Conservation (phyloP, 2,797 vertebrate species). For the Gymnoscopelus braueri region DNA sequence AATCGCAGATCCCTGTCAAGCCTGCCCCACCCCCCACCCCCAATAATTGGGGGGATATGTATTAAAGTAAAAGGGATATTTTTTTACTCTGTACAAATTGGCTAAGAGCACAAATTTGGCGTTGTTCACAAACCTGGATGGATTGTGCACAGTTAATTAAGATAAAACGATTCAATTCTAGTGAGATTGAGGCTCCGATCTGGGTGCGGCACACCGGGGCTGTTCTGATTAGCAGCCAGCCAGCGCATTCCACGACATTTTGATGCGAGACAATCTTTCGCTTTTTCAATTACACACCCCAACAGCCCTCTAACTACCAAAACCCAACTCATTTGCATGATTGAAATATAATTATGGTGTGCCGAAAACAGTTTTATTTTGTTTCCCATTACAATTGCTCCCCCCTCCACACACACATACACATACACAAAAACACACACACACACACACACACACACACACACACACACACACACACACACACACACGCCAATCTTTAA, state of each 20-base stretch:
- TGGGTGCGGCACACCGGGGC: constrained; percentile 58
- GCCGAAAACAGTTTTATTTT: constrained; percentile 77
- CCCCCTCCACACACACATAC: constrained; percentile 29
- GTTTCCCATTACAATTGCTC: constrained; percentile 70
- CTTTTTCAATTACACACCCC: constrained; percentile 88
- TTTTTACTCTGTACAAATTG: constrained; percentile 14
- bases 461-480: too few relatives aligned
- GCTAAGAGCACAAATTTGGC: constrained; percentile 25
- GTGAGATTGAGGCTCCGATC: constrained; percentile 76
- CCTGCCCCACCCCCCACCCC: too few relatives aligned
- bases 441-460: too few relatives aligned
- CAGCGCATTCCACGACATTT: constrained; percentile 76
- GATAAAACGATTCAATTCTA: constrained; percentile 83
- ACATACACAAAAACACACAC: too few relatives aligned
- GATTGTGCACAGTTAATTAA: constrained; percentile 83
- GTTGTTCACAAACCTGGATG: constrained; percentile 69
- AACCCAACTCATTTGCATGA: constrained; percentile 85
- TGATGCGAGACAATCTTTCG: constrained; percentile 82
- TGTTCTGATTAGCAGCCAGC: constrained; percentile 81
- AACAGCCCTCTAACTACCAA: constrained; percentile 84
- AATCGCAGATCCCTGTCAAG: constrained; percentile 60
- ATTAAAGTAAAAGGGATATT: constrained; percentile 48
- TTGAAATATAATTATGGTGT: constrained; percentile 84
- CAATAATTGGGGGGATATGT: constrained; percentile 11
- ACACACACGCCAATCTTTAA: constrained; percentile 35